Evolutionary conservation across 2,888 invertebrate genomes (phyloP).

Genomic region (Phengaris alcon): DNA sequence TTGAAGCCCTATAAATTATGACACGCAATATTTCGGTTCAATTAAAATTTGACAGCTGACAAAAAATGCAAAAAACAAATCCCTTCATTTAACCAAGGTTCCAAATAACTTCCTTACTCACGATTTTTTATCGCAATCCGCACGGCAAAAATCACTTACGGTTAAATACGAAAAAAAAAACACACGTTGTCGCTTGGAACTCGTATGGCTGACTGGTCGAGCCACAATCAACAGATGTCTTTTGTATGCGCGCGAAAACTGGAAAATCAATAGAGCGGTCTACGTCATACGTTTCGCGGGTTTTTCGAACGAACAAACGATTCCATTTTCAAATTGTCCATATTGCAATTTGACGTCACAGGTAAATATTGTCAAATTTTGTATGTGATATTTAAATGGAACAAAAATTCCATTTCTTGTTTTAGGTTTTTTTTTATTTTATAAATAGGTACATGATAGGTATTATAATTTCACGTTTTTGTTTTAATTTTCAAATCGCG

Average conservation of each 20-base stretch:
- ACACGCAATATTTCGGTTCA: neutral
- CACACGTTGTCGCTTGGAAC: slow-evolving; percentile 50
- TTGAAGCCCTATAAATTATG: too few relatives aligned
- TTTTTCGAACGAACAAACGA: slow-evolving; percentile 35
- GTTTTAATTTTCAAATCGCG: too few relatives aligned
- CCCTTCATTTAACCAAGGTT: slow-evolving; percentile 9
- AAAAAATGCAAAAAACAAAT: neutral
- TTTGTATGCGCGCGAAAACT: slow-evolving; percentile 58
- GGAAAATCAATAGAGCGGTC: slow-evolving; percentile 60
- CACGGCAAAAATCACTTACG: slow-evolving; percentile 28
- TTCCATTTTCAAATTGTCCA: slow-evolving; percentile 25
- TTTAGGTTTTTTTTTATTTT: too few relatives aligned
- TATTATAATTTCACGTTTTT: too few relatives aligned
- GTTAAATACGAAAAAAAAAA: slow-evolving; percentile 37
- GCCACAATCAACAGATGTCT: slow-evolving; percentile 66
- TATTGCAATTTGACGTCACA: neutral
- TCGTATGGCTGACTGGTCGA: slow-evolving; percentile 67
- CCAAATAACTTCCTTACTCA: slow-evolving; percentile 21
- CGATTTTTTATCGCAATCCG: slow-evolving; percentile 26
- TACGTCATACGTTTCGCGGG: slow-evolving; percentile 42
- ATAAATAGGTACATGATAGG: too few relatives aligned
- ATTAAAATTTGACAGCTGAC: neutral
- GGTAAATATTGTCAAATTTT: neutral
- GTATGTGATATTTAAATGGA: neutral
- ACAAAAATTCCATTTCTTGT: neutral